These are phyloP conservation scores for Chloropsis hardwickii DNA, from an alignment of 2,113 vertebrate species.

Conservation along the genomic window DNA sequence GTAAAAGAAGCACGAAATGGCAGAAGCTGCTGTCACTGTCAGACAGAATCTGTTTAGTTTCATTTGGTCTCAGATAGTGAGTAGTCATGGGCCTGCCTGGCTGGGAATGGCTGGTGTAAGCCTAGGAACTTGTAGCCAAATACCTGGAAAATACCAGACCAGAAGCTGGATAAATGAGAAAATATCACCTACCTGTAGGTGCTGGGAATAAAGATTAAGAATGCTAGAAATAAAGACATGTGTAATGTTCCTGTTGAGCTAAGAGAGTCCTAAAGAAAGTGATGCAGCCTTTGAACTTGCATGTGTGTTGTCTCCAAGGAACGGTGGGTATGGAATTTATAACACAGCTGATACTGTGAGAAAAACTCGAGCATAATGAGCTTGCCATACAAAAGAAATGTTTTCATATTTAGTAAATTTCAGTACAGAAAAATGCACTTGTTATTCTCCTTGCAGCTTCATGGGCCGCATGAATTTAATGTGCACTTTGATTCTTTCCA, in stretches of 20 bases:
- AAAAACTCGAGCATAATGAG: background rate
- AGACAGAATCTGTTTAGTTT: background rate
- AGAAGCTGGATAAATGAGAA: background rate
- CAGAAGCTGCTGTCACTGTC: background rate
- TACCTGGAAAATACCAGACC: background rate
- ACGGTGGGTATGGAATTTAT: background rate
- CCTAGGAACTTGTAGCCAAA: background rate
- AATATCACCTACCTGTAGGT: background rate
- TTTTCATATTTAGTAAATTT: background rate
- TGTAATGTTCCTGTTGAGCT: background rate
- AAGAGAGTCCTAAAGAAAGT: background rate
- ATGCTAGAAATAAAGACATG: background rate
- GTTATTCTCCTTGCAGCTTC: background rate
- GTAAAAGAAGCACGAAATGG: background rate
- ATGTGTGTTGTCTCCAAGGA: background rate
- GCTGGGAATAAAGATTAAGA: background rate
- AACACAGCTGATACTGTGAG: background rate
- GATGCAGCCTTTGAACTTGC: background rate
- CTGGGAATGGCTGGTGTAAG: background rate
- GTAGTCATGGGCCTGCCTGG: background rate
- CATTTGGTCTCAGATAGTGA: background rate
- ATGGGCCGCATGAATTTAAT: background rate
- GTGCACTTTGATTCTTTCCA: background rate
- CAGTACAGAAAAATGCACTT: background rate
- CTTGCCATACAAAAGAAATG: background rate